A percentile compares a stretch with the other conserved stretches of the same genome.
These are phyloP conservation scores for Montipora foliosa DNA, from an alignment of 64 coral and sea anemone species.

Conservation along the genomic window DNA sequence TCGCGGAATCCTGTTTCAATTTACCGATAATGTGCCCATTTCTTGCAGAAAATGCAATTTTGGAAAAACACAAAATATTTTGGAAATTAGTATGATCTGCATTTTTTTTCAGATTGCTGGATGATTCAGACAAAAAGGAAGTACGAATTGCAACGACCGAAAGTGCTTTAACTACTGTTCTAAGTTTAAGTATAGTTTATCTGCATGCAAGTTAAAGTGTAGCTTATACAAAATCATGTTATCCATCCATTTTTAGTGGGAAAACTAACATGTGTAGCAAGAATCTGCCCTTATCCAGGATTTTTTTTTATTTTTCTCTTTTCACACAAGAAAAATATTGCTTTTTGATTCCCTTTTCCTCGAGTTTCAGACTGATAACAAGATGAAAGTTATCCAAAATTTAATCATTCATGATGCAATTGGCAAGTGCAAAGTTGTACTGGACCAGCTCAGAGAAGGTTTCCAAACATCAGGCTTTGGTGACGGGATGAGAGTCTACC, in stretches of 20 bases:
- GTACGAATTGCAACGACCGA: background rate
- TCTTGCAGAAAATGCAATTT: no score
- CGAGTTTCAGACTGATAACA: slow-evolving; percentile 3
- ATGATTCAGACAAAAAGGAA: slow-evolving; percentile 49
- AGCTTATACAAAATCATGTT: background rate
- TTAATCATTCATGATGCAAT: slow-evolving; percentile 11
- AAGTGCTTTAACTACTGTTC: background rate
- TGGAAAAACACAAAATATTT: no score
- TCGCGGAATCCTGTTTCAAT: no score
- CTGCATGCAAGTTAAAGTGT: background rate
- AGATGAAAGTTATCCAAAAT: background rate
- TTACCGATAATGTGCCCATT: no score
- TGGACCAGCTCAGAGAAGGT: background rate
- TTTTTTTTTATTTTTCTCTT: background rate
- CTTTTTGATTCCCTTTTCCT: background rate
- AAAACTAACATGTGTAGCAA: background rate
- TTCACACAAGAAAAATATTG: background rate
- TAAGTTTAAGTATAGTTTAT: slow-evolving; percentile 51
- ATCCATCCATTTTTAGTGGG: background rate
- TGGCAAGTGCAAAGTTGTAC: background rate
- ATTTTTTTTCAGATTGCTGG: slow-evolving; percentile 65
- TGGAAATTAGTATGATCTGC: background rate
- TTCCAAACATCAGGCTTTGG: background rate
- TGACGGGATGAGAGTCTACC: background rate
- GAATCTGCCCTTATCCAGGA: background rate